A percentile compares a stretch with the other conserved stretches of the same genome.
Conservation (phyloP, 2,797 vertebrate species). For the Graptemys geographica region DNA sequence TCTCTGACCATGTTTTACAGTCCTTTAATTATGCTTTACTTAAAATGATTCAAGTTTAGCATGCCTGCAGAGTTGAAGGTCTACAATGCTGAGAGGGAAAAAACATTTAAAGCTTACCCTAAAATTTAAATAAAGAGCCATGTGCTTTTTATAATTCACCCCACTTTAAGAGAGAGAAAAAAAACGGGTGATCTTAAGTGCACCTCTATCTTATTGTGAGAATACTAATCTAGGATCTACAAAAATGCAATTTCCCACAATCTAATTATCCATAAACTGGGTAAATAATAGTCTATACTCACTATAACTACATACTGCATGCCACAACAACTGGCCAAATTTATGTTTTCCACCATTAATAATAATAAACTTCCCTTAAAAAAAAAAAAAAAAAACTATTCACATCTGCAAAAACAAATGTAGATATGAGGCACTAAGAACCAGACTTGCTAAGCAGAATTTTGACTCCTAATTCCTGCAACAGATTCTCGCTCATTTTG, state of each 20-base stretch:
- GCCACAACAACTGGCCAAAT: neutral
- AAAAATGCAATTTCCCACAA: slow-evolving; percentile 1
- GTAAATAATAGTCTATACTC: neutral
- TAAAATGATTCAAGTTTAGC: neutral
- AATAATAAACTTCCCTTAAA: neutral
- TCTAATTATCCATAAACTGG: fast-evolving
- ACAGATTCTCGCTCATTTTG: fast-evolving
- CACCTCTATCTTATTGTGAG: neutral
- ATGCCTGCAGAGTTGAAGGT: neutral
- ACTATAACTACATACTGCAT: fast-evolving
- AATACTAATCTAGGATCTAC: neutral
- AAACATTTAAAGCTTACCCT: neutral
- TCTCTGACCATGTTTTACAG: slow-evolving; percentile 45
- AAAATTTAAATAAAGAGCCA: neutral
- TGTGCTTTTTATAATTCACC: neutral
- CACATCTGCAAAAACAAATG: neutral
- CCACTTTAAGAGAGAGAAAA: neutral
- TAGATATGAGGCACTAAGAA: neutral
- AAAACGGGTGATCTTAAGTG: neutral
- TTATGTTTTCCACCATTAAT: neutral
- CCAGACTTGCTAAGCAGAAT: neutral
- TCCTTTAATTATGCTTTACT: neutral
- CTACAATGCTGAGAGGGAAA: neutral
- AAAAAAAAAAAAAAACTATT: neutral
- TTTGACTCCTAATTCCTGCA: neutral